Conservation (phyloP, 1,140 invertebrate genomes). For the Galleria mellonella region DNA sequence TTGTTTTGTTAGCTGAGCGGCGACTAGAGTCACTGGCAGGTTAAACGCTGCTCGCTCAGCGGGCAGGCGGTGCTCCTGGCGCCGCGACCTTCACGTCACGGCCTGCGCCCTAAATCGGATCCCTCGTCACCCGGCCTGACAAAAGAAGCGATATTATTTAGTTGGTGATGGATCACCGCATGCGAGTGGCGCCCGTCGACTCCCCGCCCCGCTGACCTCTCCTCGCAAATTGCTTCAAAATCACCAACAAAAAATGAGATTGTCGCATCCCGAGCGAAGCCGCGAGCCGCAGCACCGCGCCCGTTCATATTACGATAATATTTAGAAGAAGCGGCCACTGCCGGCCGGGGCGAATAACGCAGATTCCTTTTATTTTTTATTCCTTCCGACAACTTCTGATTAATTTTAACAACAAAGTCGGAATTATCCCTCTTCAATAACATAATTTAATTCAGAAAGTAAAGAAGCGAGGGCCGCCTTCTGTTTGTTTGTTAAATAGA, state of each 20-base stretch:
- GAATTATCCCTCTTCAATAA: conserved; percentile 5
- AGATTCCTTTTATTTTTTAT: conserved; percentile 7
- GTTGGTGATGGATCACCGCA: not conserved
- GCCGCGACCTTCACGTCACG: no score
- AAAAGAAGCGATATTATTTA: not conserved
- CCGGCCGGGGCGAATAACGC: conserved; percentile 3
- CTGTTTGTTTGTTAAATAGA: conserved; percentile 8
- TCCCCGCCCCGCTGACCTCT: not conserved
- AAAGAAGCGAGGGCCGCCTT: conserved; percentile 3
- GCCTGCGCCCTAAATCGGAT: no score
- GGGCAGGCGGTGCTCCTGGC: no score
- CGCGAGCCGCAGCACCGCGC: not conserved
- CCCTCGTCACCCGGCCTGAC: not conserved
- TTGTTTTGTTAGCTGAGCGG: no score
- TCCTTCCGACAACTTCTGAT: not conserved
- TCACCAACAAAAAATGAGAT: not conserved
- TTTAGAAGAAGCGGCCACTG: not conserved
- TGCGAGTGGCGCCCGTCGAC: not conserved
- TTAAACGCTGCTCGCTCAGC: no score
- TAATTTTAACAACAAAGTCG: conserved; percentile 6
- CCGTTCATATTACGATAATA: not conserved
- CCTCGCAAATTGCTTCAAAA: conserved; percentile 1
- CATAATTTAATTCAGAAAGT: conserved; percentile 9
- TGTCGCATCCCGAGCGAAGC: not conserved
- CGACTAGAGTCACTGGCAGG: no score